These are phyloP conservation scores for Rhombomys opimus DNA, from an alignment of 2,113 vertebrate species.

Conservation along the genomic window DNA sequence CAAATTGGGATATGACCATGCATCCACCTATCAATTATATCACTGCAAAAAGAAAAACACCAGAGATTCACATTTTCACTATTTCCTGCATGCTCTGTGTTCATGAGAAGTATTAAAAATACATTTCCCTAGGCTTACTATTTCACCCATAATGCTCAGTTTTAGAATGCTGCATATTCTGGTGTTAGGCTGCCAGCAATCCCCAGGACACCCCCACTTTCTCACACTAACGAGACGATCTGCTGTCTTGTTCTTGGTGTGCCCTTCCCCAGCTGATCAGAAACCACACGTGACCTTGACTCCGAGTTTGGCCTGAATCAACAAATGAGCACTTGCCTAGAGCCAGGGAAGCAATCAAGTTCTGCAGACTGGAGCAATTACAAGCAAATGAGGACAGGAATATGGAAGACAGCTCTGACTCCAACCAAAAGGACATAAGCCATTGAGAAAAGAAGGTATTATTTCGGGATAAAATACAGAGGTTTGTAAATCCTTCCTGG, in stretches of 20 bases:
- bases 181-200: background rate
- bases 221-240: background rate
- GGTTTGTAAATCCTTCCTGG: conserved; percentile 36
- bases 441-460: background rate
- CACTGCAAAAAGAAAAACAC: conserved; percentile 61
- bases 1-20: conserved; percentile 73
- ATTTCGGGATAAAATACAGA: background rate
- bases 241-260: background rate
- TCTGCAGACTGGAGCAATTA: background rate
- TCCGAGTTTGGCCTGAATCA: conserved; percentile 51
- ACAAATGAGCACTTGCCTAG: conserved; percentile 19
- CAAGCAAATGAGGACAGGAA: background rate
- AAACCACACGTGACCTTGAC: background rate
- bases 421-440: background rate
- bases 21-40: conserved; percentile 70
- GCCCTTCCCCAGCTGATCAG: background rate
- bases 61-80: conserved; percentile 71
- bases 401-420: conserved; percentile 30
- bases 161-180: background rate
- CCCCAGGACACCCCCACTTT: background rate
- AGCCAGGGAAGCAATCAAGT: background rate
- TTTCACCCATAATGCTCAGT: conserved; percentile 39
- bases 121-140: conserved; percentile 38
- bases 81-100: conserved; percentile 42
- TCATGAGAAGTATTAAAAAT: conserved; percentile 45